Evolutionary conservation across 2,888 invertebrate genomes (phyloP), one percentile per base, ranked within the genome.

Genomic region (Dysmachus trigonus): DNA sequence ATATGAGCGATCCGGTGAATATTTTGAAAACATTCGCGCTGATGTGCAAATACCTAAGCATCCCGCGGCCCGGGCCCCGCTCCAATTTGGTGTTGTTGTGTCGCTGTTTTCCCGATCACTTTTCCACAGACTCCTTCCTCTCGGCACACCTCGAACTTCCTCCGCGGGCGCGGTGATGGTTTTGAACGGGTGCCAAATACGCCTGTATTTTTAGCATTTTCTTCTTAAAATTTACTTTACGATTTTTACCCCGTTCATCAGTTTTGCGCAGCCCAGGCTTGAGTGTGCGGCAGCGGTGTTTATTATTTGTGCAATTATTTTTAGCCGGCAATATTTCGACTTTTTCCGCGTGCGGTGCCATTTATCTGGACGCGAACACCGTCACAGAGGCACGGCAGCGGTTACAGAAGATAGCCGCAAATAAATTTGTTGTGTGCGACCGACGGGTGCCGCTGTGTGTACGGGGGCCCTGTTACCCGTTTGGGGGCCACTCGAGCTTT

Each of bases 1-100:
- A 82, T 82, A 62, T 82, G 81, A 18, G 4, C 35, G 53, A 33
- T 33, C 35, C 81, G n/a, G 10, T 62, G 81, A 82, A 62, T 82
- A 82, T 82, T 82, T 82, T 82, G 81, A 82, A 82, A 82, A 82
- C 81, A 82, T 62, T 82, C 62, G 81, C 35, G 62, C 15, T 82
- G 53, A 82, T 62, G 22, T 82, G 53, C 81, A 82, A 82, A 62
- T 82, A 62, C 62, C 62, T 62, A 3, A n/a, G 31, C 53, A 62
- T 53, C 22, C 33, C 62, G 62, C 27, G 22, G 2, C 22, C 22
- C 22, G 3, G 2, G 22, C 10, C 27, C 22, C 62, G 62, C 8
- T 22, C n/a, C 10, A 8, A 51, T 8, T n/a, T 38, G n/a, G n/a
- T 51, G n/a, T 5, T 51, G 15, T n/a, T 15, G 47, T n/a, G 22